Evolutionary conservation across 37 sponge, comb jelly and placozoan genomes (phyloP).

Genomic region (Haliclona indistincta): DNA sequence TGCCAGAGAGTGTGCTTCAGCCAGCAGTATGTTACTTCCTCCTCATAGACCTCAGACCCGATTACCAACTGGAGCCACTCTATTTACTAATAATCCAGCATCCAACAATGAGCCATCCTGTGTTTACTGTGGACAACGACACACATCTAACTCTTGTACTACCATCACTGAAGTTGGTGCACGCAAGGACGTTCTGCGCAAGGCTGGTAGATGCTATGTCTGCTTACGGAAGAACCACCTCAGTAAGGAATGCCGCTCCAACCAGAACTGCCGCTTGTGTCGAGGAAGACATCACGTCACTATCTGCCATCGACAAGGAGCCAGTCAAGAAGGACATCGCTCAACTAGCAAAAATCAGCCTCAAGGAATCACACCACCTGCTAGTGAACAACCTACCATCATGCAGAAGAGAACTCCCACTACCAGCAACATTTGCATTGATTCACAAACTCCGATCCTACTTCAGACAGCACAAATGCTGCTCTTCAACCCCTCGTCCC

Average conservation of each 20-base stretch:
- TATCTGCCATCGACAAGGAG: not conserved
- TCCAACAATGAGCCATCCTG: not conserved
- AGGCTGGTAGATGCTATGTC: constrained; percentile 10
- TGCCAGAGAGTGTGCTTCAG: constrained; percentile 15
- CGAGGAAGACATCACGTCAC: constrained; percentile 26
- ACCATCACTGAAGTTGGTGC: not conserved
- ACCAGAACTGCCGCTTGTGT: not conserved
- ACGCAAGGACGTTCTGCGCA: constrained; percentile 7
- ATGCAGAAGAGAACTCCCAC: too few relatives aligned
- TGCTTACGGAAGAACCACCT: constrained; percentile 8
- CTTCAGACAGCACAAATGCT: not conserved
- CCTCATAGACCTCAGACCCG: not conserved
- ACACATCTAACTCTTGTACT: constrained; percentile 2
- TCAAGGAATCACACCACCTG: too few relatives aligned
- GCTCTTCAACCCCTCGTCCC: not conserved
- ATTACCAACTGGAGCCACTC: too few relatives aligned
- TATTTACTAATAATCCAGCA: too few relatives aligned
- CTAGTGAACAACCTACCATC: too few relatives aligned
- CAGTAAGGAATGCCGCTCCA: not conserved
- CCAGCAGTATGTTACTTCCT: not conserved
- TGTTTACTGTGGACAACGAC: constrained; percentile 15
- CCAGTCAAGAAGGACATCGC: too few relatives aligned
- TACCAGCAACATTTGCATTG: not conserved
- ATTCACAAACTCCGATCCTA: not conserved
- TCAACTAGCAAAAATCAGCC: too few relatives aligned